A percentile compares a stretch with the other conserved stretches of the same genome.
Conservation (phyloP, 2,888 invertebrate species). For the Microctonus brassicae region DNA sequence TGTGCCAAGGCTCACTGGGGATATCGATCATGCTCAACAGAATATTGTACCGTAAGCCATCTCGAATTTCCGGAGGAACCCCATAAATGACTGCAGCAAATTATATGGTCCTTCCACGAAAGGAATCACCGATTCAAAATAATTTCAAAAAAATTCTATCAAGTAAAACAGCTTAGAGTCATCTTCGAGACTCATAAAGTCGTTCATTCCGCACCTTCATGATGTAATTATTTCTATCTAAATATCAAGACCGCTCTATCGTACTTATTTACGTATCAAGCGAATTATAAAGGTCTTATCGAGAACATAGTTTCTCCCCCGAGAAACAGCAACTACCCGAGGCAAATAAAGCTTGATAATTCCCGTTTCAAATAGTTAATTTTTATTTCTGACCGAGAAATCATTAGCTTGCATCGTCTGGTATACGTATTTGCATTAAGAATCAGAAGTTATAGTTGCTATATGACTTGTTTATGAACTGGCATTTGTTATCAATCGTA, state of each 20-base stretch:
- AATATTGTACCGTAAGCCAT: background rate
- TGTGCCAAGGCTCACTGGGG: conserved; percentile 63
- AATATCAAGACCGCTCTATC: no score
- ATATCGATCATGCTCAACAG: conserved; percentile 52
- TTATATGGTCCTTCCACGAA: background rate
- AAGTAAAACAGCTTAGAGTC: background rate
- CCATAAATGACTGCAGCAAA: background rate
- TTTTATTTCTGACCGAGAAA: no score
- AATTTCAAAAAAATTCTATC: background rate
- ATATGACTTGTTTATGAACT: background rate
- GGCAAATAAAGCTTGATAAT: no score
- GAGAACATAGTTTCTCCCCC: no score
- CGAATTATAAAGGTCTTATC: no score
- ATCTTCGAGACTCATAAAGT: background rate
- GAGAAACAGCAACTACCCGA: no score
- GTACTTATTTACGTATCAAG: no score
- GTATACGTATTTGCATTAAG: no score
- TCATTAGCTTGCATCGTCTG: no score
- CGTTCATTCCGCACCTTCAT: background rate
- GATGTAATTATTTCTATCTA: background rate
- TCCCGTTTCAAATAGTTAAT: no score
- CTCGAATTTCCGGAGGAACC: conserved; percentile 15
- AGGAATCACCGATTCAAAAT: background rate
- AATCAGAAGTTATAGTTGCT: no score
- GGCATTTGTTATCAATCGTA: no score